phyloP scores from a whole-genome alignment of 2,113 vertebrate species.

The Arvicanthis niloticus region DNA sequence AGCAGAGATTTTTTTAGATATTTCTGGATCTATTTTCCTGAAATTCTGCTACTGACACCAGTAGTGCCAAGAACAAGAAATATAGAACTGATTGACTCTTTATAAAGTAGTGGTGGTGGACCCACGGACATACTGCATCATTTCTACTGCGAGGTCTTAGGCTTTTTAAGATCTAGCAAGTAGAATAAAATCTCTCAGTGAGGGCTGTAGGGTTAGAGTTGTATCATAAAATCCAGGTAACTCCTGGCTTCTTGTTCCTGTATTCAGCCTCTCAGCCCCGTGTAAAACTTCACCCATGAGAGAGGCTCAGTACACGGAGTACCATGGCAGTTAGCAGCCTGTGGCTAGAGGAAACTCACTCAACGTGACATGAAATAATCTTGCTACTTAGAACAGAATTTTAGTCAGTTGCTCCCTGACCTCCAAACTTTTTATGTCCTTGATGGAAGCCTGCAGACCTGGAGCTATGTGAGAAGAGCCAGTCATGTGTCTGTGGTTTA shows the following conservation, averaged over 20 bases:
- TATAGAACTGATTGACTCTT: neutral
- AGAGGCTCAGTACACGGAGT: neutral
- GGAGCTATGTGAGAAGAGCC: neutral
- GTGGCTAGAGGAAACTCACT: neutral
- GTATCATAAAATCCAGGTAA: slow-evolving; percentile 27
- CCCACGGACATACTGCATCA: neutral
- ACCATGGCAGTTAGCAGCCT: neutral
- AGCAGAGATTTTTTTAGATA: slow-evolving; percentile 36
- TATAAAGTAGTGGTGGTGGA: slow-evolving; percentile 13
- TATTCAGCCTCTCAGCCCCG: neutral
- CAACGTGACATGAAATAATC: neutral
- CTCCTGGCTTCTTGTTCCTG: neutral
- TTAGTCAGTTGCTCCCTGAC: neutral
- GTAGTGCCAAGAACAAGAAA: neutral
- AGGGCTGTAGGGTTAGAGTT: neutral
- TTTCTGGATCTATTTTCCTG: slow-evolving; percentile 24
- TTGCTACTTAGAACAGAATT: neutral
- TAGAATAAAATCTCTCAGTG: neutral
- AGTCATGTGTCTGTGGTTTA: neutral
- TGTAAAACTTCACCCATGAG: neutral
- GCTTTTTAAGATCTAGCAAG: neutral
- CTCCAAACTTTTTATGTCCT: slow-evolving; percentile 16
- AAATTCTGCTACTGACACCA: slow-evolving; percentile 20
- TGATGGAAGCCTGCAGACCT: neutral
- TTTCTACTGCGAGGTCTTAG: slow-evolving; percentile 37